Evolutionary conservation across 2,797 vertebrate genomes (phyloP).

Genomic region (Spinibarbus caldwelli): DNA sequence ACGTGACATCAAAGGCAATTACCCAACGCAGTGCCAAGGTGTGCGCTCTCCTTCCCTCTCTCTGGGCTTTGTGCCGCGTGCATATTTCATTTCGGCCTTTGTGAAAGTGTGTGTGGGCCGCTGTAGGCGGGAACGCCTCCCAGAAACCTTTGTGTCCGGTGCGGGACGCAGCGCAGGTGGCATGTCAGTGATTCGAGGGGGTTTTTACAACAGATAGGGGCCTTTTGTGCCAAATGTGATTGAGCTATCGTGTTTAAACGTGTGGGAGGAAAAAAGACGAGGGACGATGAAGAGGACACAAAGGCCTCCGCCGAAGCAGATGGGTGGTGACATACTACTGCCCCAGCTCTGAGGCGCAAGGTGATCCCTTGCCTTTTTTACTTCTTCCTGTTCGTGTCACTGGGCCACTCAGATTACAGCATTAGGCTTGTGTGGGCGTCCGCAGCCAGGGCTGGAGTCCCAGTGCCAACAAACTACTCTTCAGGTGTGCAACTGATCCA

Average conservation of each 20-base stretch:
- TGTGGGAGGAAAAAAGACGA: constrained; percentile 52
- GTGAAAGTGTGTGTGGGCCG: constrained; percentile 51
- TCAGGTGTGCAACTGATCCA: constrained; percentile 79
- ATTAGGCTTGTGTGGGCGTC: constrained; percentile 64
- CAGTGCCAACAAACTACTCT: constrained; percentile 55
- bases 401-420: constrained; percentile 60
- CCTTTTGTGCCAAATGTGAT: constrained; percentile 42
- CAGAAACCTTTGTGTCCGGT: constrained; percentile 54
- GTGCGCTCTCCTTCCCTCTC: constrained; percentile 51
- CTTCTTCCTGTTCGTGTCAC: constrained; percentile 48
- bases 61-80: constrained; percentile 66
- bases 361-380: constrained; percentile 63
- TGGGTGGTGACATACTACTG: constrained; percentile 67
- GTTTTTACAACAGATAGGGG: constrained; percentile 38
- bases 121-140: no score
- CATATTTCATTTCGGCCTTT: constrained; percentile 74
- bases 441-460: constrained; percentile 65
- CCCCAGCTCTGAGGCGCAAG: constrained; percentile 62
- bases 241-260: constrained; percentile 65
- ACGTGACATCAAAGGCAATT: constrained; percentile 54
- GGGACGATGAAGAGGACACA: constrained; percentile 59
- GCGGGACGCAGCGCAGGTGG: constrained; percentile 48
- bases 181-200: constrained; percentile 38
- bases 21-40: constrained; percentile 42
- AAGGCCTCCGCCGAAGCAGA: constrained; percentile 69